These are phyloP conservation scores for Crenuchus spilurus DNA, from an alignment of 2,797 vertebrate genomes.

Conservation along the genomic window DNA sequence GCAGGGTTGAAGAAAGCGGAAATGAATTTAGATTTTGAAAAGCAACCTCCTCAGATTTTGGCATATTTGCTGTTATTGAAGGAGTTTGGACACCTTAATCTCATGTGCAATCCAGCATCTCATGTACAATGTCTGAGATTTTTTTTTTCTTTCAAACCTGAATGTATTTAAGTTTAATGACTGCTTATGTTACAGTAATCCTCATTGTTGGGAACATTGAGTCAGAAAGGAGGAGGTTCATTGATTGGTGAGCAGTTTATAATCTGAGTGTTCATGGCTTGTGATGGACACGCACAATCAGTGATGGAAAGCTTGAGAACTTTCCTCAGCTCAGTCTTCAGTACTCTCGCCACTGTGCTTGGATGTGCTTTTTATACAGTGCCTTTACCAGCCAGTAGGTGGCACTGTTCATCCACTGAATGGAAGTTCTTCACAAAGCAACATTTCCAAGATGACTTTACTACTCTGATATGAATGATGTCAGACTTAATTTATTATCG, in stretches of 20 bases:
- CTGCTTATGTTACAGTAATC: not conserved
- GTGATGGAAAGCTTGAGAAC: too few species aligned
- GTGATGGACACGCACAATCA: not conserved
- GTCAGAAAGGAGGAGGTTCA: not conserved
- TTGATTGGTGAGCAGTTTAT: not conserved
- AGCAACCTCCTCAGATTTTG: not conserved
- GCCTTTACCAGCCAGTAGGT: conserved; percentile 32
- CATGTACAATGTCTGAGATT: too few species aligned
- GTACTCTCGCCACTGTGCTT: not conserved
- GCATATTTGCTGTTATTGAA: not conserved
- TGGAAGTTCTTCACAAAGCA: not conserved
- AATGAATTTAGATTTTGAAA: not conserved
- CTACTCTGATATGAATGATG: conserved; percentile 47
- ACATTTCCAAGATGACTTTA: conserved; percentile 17
- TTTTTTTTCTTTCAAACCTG: too few species aligned
- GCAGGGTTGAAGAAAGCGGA: not conserved
- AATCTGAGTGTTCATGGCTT: not conserved
- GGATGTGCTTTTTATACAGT: not conserved
- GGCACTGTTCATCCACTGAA: conserved; percentile 53
- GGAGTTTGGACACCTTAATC: not conserved
- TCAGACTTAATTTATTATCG: conserved; percentile 52
- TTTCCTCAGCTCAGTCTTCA: not conserved
- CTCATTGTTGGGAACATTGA: not conserved
- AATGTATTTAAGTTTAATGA: too few species aligned
- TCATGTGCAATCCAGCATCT: too few species aligned